Conservation (phyloP, 2,113 vertebrate species). For the Percopsis transmontana region DNA sequence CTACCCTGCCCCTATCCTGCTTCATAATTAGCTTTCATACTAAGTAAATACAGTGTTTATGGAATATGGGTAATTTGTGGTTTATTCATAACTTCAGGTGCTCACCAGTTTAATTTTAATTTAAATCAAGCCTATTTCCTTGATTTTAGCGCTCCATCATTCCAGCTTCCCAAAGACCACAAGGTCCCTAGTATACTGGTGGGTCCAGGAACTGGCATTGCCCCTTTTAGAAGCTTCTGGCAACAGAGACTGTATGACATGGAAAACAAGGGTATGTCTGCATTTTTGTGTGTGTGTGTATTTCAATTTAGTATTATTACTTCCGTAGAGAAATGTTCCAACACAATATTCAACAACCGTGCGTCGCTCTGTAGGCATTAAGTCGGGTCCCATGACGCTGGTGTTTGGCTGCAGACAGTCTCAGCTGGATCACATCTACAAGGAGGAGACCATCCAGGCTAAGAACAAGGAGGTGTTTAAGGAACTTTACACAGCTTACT, state of each 20-base stretch:
- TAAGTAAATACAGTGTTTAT: too few species aligned
- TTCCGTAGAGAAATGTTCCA: neutral
- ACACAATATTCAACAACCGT: neutral
- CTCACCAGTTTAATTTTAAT: neutral
- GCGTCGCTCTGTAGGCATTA: constrained; percentile 77
- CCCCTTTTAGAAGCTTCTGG: constrained; percentile 99
- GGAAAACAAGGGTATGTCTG: constrained; percentile 85
- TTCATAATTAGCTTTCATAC: neutral
- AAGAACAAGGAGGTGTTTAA: constrained; percentile 91
- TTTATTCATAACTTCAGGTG: too few species aligned
- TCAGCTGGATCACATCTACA: constrained; percentile 96
- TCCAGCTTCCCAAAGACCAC: constrained; percentile 91
- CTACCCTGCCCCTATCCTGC: too few species aligned
- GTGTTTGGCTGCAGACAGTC: constrained; percentile 97
- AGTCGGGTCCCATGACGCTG: constrained; percentile 90
- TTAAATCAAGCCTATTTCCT: neutral
- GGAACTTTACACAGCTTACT: constrained; percentile 94
- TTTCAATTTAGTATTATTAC: neutral
- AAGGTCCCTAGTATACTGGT: constrained; percentile 93
- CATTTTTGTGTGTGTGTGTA: neutral
- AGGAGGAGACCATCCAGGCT: constrained; percentile 91
- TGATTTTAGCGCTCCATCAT: constrained; percentile 84
- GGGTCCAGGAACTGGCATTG: constrained; percentile 94
- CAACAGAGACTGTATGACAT: constrained; percentile 91
- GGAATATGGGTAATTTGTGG: too few species aligned